Conservation (phyloP, 2,113 vertebrate species). For the Dicaeum eximium region DNA sequence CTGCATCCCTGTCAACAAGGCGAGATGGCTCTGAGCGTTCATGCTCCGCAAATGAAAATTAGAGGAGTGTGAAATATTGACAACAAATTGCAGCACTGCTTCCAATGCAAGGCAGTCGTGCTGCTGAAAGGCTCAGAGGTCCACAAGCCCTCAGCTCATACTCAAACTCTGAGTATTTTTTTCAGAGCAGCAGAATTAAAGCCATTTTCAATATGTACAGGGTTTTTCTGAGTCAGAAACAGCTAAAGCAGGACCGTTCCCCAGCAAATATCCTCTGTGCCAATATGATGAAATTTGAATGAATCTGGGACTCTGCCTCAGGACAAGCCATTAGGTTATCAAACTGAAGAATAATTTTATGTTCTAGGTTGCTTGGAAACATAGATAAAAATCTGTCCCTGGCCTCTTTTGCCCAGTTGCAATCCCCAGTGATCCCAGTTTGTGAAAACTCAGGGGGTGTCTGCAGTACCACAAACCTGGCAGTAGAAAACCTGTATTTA, state of each 20-base stretch:
- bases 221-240: neutral
- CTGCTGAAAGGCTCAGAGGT: neutral
- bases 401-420: neutral
- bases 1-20: neutral
- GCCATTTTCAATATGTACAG: neutral
- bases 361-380: neutral
- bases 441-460: neutral
- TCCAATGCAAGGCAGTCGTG: neutral
- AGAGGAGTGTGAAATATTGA: neutral
- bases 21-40: neutral
- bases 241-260: neutral
- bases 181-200: neutral
- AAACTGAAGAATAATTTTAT: neutral
- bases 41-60: neutral
- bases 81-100: neutral
- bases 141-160: neutral
- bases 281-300: neutral
- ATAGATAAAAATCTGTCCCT: neutral
- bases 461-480: neutral
- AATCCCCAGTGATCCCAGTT: neutral
- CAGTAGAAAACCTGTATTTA: neutral
- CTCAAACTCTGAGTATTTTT: neutral
- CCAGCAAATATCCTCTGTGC: neutral
- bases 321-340: neutral
- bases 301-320: neutral